These are phyloP conservation scores for Leptinotarsa tumamoca DNA, from an alignment of 2,888 invertebrate species.

Conservation along the genomic window DNA sequence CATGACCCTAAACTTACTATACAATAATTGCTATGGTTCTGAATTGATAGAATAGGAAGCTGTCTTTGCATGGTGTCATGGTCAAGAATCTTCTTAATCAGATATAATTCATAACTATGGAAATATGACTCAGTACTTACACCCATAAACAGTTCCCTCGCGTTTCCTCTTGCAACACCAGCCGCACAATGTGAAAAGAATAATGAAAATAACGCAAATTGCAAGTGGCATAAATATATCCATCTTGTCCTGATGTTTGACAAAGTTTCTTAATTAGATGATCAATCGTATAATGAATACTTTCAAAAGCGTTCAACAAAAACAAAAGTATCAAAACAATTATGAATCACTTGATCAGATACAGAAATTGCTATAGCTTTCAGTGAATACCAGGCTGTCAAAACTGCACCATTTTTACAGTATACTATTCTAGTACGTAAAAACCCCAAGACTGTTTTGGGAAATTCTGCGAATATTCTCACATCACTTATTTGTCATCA, in stretches of 20 bases:
- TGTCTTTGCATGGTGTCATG: neutral
- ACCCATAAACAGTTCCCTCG: slow-evolving; percentile 56
- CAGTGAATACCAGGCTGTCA: slow-evolving; percentile 3
- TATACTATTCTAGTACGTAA: slow-evolving; percentile 4
- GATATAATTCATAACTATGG: neutral
- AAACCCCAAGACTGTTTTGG: neutral
- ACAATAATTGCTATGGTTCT: too few relatives aligned
- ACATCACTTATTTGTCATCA: neutral
- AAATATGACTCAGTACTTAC: slow-evolving; percentile 47
- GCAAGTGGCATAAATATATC: slow-evolving; percentile 54
- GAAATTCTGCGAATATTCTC: neutral
- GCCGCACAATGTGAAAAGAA: slow-evolving; percentile 56
- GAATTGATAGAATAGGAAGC: too few relatives aligned
- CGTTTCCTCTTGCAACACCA: slow-evolving; percentile 58
- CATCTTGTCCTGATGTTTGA: slow-evolving; percentile 43
- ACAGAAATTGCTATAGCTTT: neutral
- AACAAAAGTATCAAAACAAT: neutral
- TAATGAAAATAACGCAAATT: slow-evolving; percentile 53
- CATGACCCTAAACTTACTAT: too few relatives aligned
- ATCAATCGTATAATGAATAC: too few relatives aligned
- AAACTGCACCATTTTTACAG: neutral
- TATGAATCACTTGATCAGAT: neutral
- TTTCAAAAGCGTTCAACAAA: neutral
- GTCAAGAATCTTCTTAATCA: neutral
- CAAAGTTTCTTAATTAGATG: neutral